Base-by-base conservation (phyloP, 2,797 vertebrate genomes). In the Remorina albescens region DNA sequence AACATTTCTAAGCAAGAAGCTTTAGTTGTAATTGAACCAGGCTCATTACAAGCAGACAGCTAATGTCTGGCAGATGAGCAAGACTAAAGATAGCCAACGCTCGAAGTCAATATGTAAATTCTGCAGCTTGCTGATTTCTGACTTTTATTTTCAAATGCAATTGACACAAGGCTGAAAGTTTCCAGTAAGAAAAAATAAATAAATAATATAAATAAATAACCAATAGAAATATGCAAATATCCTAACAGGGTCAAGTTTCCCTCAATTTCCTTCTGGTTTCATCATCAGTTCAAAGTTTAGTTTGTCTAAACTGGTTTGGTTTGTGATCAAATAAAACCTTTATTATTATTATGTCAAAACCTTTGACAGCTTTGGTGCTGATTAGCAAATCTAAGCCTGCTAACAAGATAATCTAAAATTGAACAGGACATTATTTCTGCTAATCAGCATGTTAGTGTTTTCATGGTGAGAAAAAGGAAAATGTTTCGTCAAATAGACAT, bases 41-140 rank as follows among this genome's bases (percentile, higher is more conserved):
- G 34, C 70, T 81, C 49, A 18, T 70, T 75, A 70, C 53, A 39
- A 41, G 44, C 26, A 23, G 21, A 59, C 19, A n/a, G 67, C 63
- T 78, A 62, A 83, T 79, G 75, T 69, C 21, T 28, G 26, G 2
- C n/a, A 55, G 68, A 80, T 71, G 64, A 59, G 73, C 10, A 9
- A 71, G 67, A 18, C 56, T 64, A 16, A 41, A 72, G 37, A 50
- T 50, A 57, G 21, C 49, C 12, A 4, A 44, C 6, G 8, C 49
- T 42, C 25, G n/a, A 59, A 65, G 66, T 80, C 64, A 67, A 57
- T 63, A 55, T 30, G 21, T 30, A 6, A 50, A 18, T 66, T 67
- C 68, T 67, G 70, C 66, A 37, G 67, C 57, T 55, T 47, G 12
- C 54, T 69, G 65, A 28, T 19, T 37, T 58, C 26, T 65, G 37